A percentile compares a stretch with the other conserved stretches of the same genome.
These are phyloP conservation scores for Glyptemys insculpta DNA, from an alignment of 2,797 vertebrate genomes.

Conservation along the genomic window DNA sequence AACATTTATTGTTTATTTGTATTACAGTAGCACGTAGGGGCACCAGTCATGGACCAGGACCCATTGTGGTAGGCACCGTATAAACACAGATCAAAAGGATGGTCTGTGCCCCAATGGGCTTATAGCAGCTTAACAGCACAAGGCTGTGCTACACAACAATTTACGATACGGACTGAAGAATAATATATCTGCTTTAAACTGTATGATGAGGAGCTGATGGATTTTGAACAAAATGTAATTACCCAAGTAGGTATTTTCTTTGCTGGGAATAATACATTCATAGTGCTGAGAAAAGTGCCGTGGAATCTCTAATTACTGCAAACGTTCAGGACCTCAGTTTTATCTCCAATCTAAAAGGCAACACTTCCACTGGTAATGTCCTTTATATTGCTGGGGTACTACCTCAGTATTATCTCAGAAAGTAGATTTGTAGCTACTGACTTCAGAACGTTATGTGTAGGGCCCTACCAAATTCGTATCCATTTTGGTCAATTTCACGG, in stretches of 20 bases:
- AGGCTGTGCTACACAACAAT: too few relatives aligned
- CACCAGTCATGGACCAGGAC: too few relatives aligned
- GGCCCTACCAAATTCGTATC: too few relatives aligned
- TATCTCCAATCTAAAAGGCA: not conserved
- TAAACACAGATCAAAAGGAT: not conserved
- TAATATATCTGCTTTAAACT: not conserved
- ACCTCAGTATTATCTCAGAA: accelerated
- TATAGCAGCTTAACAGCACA: too few relatives aligned
- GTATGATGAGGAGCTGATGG: not conserved
- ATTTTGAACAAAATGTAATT: not conserved
- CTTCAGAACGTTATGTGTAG: not conserved
- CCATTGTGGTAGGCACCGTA: not conserved
- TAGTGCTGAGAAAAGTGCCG: not conserved
- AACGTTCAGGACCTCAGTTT: not conserved
- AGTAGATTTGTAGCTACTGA: not conserved
- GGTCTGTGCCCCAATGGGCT: too few relatives aligned
- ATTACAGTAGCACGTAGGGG: not conserved
- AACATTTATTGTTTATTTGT: not conserved
- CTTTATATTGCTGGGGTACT: accelerated
- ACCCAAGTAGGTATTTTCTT: not conserved
- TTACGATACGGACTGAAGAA: too few relatives aligned
- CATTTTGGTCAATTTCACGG: too few relatives aligned
- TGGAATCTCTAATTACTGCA: not conserved
- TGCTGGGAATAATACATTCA: not conserved
- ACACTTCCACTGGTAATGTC: not conserved